A percentile compares a stretch with the other conserved stretches of the same genome.
Conservation (phyloP, 2,888 invertebrate genomes). For the Troides oblongomaculatus region DNA sequence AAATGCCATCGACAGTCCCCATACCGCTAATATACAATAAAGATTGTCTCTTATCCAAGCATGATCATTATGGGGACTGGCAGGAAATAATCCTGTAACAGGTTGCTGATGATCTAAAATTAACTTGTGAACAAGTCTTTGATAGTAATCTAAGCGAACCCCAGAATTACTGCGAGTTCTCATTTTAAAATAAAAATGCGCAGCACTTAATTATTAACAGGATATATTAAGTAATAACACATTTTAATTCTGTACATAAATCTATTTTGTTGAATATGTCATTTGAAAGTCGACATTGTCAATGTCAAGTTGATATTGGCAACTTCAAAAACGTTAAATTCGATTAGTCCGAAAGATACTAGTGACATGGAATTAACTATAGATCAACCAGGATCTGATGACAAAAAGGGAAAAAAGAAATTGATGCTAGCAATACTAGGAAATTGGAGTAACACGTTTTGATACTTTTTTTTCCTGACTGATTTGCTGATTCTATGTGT, state of each 20-base stretch:
- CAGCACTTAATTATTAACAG: conserved; percentile 23
- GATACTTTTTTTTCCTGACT: too few species aligned
- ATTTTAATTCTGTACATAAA: conserved; percentile 27
- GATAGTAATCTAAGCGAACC: conserved; percentile 97
- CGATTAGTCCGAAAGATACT: too few species aligned
- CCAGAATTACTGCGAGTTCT: conserved; percentile 94
- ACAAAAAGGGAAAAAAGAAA: too few species aligned
- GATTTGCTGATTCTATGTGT: too few species aligned
- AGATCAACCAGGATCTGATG: too few species aligned
- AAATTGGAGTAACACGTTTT: too few species aligned
- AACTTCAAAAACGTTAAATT: too few species aligned
- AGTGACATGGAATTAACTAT: too few species aligned
- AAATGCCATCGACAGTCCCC: conserved; percentile 99
- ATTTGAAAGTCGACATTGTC: conserved; percentile 67
- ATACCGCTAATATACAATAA: conserved; percentile 97
- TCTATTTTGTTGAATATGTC: conserved; percentile 43
- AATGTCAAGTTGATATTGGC: conserved; percentile 9
- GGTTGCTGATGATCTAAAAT: conserved; percentile 97
- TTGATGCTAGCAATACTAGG: too few species aligned
- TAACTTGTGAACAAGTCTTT: conserved; percentile 94
- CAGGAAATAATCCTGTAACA: conserved; percentile 97
- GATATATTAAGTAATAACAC: conserved; percentile 22
- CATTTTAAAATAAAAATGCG: conserved; percentile 74
- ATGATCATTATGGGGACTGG: conserved; percentile 91
- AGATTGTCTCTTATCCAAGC: conserved; percentile 99